Evolutionary conservation across 2,797 vertebrate species (phyloP), one percentile per base, ranked within the genome.

Genomic region (Neopelma chrysocephalum): DNA sequence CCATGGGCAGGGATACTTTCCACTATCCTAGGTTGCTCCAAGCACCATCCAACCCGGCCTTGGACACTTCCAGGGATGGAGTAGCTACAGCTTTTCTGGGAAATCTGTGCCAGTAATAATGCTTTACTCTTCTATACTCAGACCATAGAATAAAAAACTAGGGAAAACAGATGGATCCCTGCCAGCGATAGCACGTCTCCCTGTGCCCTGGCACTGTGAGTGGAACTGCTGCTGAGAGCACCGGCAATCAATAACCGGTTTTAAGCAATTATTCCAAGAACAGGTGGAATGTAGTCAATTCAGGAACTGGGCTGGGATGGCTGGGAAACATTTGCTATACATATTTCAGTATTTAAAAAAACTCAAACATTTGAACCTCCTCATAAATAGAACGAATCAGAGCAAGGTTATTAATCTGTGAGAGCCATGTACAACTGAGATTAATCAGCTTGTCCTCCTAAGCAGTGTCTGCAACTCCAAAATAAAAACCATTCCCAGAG

Each of bases 321-420:
- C 2, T 32, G 73, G 31, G 11, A 54, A 42, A 56, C 23, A 7
- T 50, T 50, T 34, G 31, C 61, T 78, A 47, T 43, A 27, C 54
- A 26, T 26, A 70, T 77, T n/a, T 23, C 21, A 11, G 47, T 45
- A 22, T 77, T 80, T 87, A 48, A 77, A 79, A 51, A 22, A 31
- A 3, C 13, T 43, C 66, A 61, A 69, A 75, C 48, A 54, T 42
- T 79, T 84, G 60, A 85, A 43, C 56, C 48, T 79, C 32, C 45
- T 26, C 79, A 40, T 70, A 96, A 96, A 90, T 47, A 94, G 62
- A 54, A 75, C 8, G 32, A 79, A 80, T 75, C 75, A 80, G 76
- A 83, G 72, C 43, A 50, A 94, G 82, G 82, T 70, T 76, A 72
- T 80, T 92, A 89, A 97, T 93, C 93, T 91, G 56, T 36, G 80